Conservation (phyloP, 1,140 invertebrate genomes). For the Cecropterus lyciades region DNA sequence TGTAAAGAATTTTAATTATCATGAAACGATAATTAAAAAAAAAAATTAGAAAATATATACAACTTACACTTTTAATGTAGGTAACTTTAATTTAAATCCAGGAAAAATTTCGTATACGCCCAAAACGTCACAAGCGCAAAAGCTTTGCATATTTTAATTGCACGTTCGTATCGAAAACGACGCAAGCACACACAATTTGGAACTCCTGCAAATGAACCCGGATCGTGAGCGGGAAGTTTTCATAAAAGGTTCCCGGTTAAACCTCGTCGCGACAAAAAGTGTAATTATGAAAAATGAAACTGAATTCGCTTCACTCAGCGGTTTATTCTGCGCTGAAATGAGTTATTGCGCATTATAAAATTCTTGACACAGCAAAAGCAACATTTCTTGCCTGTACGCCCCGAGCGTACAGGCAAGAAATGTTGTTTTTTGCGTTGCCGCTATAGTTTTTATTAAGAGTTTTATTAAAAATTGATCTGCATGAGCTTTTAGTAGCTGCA, state of each 20-base stretch:
- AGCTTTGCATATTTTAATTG: slow-evolving; percentile 29
- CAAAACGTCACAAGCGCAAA: slow-evolving; percentile 5
- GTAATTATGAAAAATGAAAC: slow-evolving; percentile 30
- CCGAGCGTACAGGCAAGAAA: not conserved
- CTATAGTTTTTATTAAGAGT: not conserved
- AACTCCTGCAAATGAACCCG: slow-evolving; percentile 27
- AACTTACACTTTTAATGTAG: no score
- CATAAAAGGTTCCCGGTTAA: slow-evolving; percentile 18
- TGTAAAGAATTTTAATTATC: no score
- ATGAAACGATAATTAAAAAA: no score
- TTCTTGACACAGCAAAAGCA: slow-evolving; percentile 32
- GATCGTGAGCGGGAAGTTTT: slow-evolving; percentile 16
- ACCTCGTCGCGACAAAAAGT: slow-evolving; percentile 28
- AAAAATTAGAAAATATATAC: no score
- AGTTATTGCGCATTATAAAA: no score
- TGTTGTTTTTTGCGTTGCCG: slow-evolving; percentile 7
- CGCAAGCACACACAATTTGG: slow-evolving; percentile 25
- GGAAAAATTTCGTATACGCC: slow-evolving; percentile 1
- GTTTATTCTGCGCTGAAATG: slow-evolving; percentile 31
- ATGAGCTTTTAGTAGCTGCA: no score
- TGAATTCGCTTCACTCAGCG: slow-evolving; percentile 32
- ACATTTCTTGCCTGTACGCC: no score
- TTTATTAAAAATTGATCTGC: not conserved
- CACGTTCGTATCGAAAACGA: slow-evolving; percentile 23
- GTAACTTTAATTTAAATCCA: slow-evolving; percentile 1